Base-by-base conservation (phyloP, 2,888 invertebrate species). In the Ichneumoninae sp. region DNA sequence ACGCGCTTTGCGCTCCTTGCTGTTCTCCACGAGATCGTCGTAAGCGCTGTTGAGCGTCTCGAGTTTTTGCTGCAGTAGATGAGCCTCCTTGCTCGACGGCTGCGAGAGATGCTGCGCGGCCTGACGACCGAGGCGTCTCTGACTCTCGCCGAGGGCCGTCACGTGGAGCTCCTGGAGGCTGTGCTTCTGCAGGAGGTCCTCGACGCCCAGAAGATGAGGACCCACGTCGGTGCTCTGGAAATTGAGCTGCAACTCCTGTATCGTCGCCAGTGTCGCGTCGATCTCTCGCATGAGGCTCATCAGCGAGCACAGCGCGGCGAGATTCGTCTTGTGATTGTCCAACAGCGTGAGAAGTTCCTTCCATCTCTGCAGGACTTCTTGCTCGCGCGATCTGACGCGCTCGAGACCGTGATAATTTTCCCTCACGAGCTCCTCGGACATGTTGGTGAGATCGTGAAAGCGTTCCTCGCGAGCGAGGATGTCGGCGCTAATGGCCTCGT, bases 401-500 rank as follows among this genome's bases (percentile, higher is more conserved):
- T 97, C 98, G 33, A 97, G 96, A 52, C 97, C 97, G 92, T 98
- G 97, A 94, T 99, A 99, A 88, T 97, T 97, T 94, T 99, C 99
- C 50, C 96, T 95, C 36, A 97, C 97, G 76, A 99, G 95, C 92
- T 99, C 99, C 71, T 97, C 96, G 1, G 98, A 98, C 98, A 99
- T 98, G 76, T 97, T 97, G 0, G 97, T 97, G 66, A 99, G 95
- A 94, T 98, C 98, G 89, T 98, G 97, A 93, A 99, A 99, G 10
- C 99, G 96, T 93, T 99, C 99, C 91, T 98, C 98, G 80, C 97
- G 96, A 16, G 99, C 98, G 76, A 99, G 94, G 79, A 99, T 99
- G 92, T 99, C 99, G 0, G 99, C 99, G 84, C 98, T 98, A 86
- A 99, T 98, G 19, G 99, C 99, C 94, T 99, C 99, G 93, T 99